A percentile compares a stretch with the other conserved stretches of the same genome.
Conservation (phyloP, 2,113 vertebrate genomes). For the Pithys albifrons region DNA sequence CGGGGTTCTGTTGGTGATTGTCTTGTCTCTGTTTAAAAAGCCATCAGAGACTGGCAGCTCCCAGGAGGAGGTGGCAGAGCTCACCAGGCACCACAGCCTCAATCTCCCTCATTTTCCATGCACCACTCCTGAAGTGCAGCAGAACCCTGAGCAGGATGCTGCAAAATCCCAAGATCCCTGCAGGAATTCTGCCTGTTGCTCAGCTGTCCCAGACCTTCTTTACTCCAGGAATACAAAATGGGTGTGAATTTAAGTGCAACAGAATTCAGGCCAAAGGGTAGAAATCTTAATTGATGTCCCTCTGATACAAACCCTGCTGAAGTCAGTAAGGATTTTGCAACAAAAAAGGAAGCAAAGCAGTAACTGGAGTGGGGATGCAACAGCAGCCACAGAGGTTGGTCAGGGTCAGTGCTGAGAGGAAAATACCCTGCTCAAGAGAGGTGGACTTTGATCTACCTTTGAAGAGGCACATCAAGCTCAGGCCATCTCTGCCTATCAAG, state of each 20-base stretch:
- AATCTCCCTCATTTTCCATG: fast-evolving
- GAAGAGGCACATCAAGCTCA: neutral
- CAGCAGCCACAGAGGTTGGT: neutral
- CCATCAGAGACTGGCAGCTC: neutral
- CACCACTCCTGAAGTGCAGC: fast-evolving
- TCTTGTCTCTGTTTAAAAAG: neutral
- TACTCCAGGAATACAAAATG: fast-evolving
- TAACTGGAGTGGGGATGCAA: neutral
- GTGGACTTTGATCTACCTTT: neutral
- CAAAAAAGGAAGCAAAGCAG: neutral
- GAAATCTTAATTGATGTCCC: neutral
- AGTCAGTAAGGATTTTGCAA: neutral
- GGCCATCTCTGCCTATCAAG: neutral
- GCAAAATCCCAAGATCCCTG: neutral
- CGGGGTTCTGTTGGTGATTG: neutral
- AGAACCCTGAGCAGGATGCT: neutral
- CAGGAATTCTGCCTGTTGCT: neutral
- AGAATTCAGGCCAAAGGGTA: neutral
- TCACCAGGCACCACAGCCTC: neutral
- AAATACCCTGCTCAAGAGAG: neutral
- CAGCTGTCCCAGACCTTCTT: neutral
- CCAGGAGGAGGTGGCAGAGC: neutral
- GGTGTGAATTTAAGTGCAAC: neutral
- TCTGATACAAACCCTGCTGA: neutral
- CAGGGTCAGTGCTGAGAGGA: neutral